These are phyloP conservation scores for Oryctes rhinoceros DNA, from an alignment of 1,140 invertebrate genomes.

Conservation along the genomic window DNA sequence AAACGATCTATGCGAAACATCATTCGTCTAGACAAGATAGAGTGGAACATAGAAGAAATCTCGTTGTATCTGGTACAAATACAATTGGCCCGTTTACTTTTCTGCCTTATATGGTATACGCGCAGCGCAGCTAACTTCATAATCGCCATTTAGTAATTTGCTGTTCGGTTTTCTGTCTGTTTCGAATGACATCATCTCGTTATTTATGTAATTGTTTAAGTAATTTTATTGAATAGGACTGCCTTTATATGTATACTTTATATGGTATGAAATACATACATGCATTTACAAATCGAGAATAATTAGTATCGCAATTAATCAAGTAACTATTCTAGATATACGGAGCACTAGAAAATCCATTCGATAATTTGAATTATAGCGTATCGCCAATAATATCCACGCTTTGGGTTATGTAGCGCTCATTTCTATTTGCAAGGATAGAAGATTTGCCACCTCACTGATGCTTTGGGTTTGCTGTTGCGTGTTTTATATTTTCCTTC, in stretches of 20 bases:
- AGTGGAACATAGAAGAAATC: constrained; percentile 16
- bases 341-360: too few species aligned
- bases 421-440: too few species aligned
- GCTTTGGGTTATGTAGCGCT: too few species aligned
- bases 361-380: too few species aligned
- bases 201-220: constrained; percentile 40
- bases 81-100: constrained; percentile 39
- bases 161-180: not conserved
- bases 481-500: too few species aligned
- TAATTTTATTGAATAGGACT: constrained; percentile 8
- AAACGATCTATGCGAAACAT: constrained; percentile 31
- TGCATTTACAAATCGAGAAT: not conserved
- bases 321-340: not conserved
- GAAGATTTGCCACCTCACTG: too few species aligned
- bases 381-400: too few species aligned
- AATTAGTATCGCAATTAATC: not conserved
- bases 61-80: constrained; percentile 24
- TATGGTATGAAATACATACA: constrained; percentile 19
- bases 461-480: too few species aligned
- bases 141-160: constrained; percentile 35
- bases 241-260: not conserved
- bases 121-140: constrained; percentile 9
- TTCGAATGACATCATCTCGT: constrained; percentile 15
- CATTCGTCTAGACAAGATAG: constrained; percentile 26
- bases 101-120: constrained; percentile 23